Percentiles rank a stretch among this genome's conserved stretches.
phyloP scores from a whole-genome alignment of 2,113 vertebrate species.

The Datnioides undecimradiatus region DNA sequence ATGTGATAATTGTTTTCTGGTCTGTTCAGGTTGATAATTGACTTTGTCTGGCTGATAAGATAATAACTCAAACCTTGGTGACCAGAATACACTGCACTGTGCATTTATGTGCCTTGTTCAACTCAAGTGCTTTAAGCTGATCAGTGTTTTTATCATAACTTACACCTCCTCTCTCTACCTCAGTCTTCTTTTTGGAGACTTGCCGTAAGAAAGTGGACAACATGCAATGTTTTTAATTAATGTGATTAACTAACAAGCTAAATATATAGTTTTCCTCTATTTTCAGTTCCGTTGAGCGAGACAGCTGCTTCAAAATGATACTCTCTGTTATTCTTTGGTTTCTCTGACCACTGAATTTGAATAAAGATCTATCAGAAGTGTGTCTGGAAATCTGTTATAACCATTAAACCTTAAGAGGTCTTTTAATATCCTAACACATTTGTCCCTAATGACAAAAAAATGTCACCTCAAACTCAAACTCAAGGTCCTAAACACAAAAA shows the following conservation, averaged over 20 bases:
- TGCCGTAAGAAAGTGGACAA: neutral
- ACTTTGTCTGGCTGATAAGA: neutral
- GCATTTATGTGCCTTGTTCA: conserved; percentile 21
- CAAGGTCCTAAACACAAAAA: too few species aligned
- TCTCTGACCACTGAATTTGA: conserved; percentile 8
- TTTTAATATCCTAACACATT: too few species aligned
- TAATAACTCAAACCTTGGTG: neutral
- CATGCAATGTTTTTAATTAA: neutral
- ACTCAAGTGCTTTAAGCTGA: neutral
- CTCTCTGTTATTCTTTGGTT: too few species aligned
- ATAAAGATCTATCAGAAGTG: conserved; percentile 25
- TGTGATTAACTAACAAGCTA: neutral
- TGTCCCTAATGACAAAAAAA: too few species aligned
- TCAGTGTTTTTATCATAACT: neutral
- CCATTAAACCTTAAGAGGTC: too few species aligned
- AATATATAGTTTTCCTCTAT: neutral
- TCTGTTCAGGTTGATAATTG: neutral
- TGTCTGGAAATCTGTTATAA: neutral
- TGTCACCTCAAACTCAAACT: too few species aligned
- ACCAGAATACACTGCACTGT: conserved; percentile 18
- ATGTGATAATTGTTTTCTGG: neutral
- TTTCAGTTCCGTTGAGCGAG: neutral
- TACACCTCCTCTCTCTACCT: conserved; percentile 17
- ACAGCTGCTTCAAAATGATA: neutral
- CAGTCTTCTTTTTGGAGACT: neutral